Evolutionary conservation across 2,113 vertebrate genomes (phyloP).

Genomic region (Fukomys damarensis): DNA sequence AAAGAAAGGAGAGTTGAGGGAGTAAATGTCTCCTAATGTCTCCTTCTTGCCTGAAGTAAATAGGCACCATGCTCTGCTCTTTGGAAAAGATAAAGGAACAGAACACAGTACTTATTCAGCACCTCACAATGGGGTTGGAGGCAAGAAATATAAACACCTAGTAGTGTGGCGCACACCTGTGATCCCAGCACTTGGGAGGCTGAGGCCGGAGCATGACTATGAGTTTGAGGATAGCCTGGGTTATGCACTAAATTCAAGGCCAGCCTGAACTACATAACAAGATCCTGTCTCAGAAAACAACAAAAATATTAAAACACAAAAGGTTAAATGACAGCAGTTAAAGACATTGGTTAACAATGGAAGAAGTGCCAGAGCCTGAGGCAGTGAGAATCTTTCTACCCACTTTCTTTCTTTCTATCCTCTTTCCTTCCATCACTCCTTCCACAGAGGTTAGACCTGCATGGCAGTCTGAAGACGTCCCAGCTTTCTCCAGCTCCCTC

Average conservation of each 20-base stretch:
- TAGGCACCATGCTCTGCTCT: background rate
- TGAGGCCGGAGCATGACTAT: too few species aligned
- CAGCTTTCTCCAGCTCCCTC: background rate
- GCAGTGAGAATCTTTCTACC: background rate
- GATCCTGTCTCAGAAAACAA: too few species aligned
- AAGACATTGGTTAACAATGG: background rate
- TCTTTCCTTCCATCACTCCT: background rate
- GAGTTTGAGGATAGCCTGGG: too few species aligned
- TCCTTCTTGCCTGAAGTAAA: background rate
- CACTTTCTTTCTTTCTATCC: background rate
- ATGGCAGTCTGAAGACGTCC: background rate
- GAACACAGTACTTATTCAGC: background rate
- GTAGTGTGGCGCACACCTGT: too few species aligned
- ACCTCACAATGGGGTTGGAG: background rate
- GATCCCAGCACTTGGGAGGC: too few species aligned
- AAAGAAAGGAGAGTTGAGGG: background rate
- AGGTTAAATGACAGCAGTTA: background rate
- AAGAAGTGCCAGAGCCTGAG: too few species aligned
- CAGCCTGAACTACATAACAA: too few species aligned
- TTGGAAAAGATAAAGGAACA: background rate
- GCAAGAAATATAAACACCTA: background rate
- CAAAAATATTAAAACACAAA: background rate
- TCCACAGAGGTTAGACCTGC: background rate
- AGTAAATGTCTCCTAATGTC: background rate
- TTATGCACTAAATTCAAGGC: too few species aligned